These are phyloP conservation scores for Austrolebias charrua DNA, from an alignment of 2,797 vertebrate genomes.

Conservation along the genomic window DNA sequence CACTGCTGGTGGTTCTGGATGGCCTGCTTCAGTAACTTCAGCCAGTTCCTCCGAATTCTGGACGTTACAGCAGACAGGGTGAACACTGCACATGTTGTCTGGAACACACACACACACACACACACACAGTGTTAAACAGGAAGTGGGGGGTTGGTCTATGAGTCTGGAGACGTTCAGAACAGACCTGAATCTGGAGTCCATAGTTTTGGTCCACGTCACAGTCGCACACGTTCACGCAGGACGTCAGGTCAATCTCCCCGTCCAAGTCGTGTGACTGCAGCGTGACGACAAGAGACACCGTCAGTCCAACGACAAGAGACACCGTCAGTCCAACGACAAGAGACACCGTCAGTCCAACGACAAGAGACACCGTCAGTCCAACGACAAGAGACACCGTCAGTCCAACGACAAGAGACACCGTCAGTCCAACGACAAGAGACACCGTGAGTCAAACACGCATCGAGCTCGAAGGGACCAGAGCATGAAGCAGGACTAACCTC, in stretches of 20 bases:
- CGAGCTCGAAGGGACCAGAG: too few relatives aligned
- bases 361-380: too few relatives aligned
- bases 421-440: constrained; percentile 3
- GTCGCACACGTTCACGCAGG: constrained; percentile 85
- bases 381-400: too few relatives aligned
- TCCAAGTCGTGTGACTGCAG: constrained; percentile 88
- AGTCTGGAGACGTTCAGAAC: constrained; percentile 7
- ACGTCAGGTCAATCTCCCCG: constrained; percentile 87
- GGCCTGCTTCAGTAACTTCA: constrained; percentile 88
- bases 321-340: too few relatives aligned
- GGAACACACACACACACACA: constrained; percentile 59
- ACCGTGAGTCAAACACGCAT: neutral
- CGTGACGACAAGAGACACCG: constrained; percentile 25
- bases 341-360: constrained; percentile 1
- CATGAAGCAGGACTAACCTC: constrained; percentile 78
- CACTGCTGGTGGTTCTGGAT: constrained; percentile 86
- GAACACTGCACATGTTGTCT: constrained; percentile 88
- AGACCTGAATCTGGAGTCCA: constrained; percentile 92
- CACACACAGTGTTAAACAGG: constrained; percentile 10
- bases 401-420: neutral
- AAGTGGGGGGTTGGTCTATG: constrained; percentile 10
- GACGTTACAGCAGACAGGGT: constrained; percentile 94
- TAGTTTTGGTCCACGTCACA: constrained; percentile 91
- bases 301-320: constrained; percentile 3
- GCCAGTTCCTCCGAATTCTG: constrained; percentile 93